These are phyloP conservation scores for Drosophila subpulchrella DNA, from an alignment of 1,140 invertebrate species.

Conservation along the genomic window DNA sequence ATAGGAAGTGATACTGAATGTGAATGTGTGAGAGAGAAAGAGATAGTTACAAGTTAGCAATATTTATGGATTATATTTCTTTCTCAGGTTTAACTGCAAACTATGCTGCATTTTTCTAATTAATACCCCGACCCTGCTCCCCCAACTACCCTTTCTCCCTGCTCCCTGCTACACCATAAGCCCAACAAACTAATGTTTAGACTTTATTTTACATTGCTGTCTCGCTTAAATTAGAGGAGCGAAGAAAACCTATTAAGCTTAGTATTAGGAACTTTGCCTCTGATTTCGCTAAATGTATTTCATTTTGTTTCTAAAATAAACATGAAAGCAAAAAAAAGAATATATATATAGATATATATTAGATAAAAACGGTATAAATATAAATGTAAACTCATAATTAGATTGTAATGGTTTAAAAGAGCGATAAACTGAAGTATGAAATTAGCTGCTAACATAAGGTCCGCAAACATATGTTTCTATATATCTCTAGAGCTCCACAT, in stretches of 20 bases:
- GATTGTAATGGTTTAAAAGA: slow-evolving; percentile 40
- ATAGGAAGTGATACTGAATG: slow-evolving; percentile 7
- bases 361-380: slow-evolving; percentile 12
- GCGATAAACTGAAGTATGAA: slow-evolving; percentile 71
- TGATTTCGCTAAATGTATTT: slow-evolving; percentile 63
- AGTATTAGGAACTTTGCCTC: slow-evolving; percentile 51
- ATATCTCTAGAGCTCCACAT: slow-evolving; percentile 28
- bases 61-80: slow-evolving; percentile 37
- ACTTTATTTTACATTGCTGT: slow-evolving; percentile 31
- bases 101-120: slow-evolving; percentile 45
- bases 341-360: slow-evolving; percentile 20
- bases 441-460: slow-evolving; percentile 54
- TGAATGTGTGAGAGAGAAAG: slow-evolving; percentile 12
- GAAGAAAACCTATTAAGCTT: slow-evolving; percentile 25
- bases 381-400: slow-evolving; percentile 37
- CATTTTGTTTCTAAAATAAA: slow-evolving; percentile 78
- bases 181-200: slow-evolving; percentile 18
- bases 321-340: slow-evolving; percentile 53
- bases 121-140: slow-evolving; percentile 1
- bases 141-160: background rate
- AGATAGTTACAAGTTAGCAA: slow-evolving; percentile 23
- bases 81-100: slow-evolving; percentile 37
- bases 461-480: slow-evolving; percentile 30
- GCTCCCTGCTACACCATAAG: slow-evolving; percentile 1
- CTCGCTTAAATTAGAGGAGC: slow-evolving; percentile 31